Percentiles rank a stretch among this genome's conserved stretches.
Evolutionary conservation across 1,140 invertebrate species (phyloP).

Genomic region (Acromyrmex heyeri): DNA sequence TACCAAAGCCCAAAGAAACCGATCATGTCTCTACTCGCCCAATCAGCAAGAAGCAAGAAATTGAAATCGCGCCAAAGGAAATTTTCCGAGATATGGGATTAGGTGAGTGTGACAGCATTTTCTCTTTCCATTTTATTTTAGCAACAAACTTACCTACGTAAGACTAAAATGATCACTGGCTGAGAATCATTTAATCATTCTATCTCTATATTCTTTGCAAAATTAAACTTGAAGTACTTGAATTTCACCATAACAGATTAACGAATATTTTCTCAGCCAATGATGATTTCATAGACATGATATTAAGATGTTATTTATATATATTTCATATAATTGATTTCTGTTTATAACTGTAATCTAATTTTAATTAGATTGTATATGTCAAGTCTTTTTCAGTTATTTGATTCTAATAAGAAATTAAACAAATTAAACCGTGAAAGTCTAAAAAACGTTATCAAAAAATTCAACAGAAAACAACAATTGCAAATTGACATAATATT

Average conservation of each 20-base stretch:
- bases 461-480: neutral
- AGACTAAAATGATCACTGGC: neutral
- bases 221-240: neutral
- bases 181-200: neutral
- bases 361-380: neutral
- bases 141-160: neutral
- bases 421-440: too few species aligned
- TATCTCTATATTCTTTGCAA: neutral
- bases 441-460: neutral
- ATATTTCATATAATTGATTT: neutral
- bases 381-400: neutral
- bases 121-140: neutral
- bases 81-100: slow-evolving; percentile 90
- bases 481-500: neutral
- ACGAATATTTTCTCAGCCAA: neutral
- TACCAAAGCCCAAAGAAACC: slow-evolving; percentile 76
- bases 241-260: neutral
- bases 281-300: neutral
- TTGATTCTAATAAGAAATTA: neutral
- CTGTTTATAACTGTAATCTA: neutral
- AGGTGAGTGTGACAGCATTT: slow-evolving; percentile 85
- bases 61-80: slow-evolving; percentile 89
- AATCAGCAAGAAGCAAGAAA: slow-evolving; percentile 72
- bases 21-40: slow-evolving; percentile 72
- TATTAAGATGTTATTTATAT: neutral